Evolutionary conservation across 2,888 invertebrate genomes (phyloP).

Genomic region (Drepanosiphum platanoidis): DNA sequence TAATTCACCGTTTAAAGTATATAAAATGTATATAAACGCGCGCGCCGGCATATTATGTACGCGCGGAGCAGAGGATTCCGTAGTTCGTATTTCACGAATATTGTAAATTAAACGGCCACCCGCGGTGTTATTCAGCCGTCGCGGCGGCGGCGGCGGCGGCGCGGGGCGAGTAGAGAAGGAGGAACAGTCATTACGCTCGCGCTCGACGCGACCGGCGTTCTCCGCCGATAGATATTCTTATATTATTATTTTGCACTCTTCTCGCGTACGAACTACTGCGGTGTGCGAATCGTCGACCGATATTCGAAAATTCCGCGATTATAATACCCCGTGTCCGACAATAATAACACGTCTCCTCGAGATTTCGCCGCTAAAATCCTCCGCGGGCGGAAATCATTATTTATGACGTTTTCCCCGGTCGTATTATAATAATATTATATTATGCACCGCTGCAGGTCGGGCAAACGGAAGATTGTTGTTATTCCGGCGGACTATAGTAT

Average conservation of each 20-base stretch:
- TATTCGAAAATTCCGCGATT: not conserved
- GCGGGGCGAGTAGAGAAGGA: not conserved
- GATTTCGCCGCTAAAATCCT: not conserved
- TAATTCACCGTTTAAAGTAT: conserved; percentile 57
- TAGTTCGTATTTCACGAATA: conserved; percentile 43
- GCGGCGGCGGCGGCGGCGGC: not conserved
- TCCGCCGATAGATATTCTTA: too few species aligned
- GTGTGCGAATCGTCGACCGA: not conserved
- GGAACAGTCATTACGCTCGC: conserved; percentile 32
- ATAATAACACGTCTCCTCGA: not conserved
- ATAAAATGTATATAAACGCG: conserved; percentile 2
- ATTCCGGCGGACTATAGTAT: too few species aligned
- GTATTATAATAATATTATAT: too few species aligned
- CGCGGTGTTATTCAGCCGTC: conserved; percentile 36
- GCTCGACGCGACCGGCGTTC: not conserved
- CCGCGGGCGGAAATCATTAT: not conserved
- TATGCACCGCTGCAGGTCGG: too few species aligned
- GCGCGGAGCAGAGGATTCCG: conserved; percentile 2
- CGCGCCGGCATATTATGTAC: not conserved
- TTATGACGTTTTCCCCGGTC: too few species aligned
- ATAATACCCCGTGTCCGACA: not conserved
- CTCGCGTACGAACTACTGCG: too few species aligned
- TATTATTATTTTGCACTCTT: too few species aligned
- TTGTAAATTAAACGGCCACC: conserved; percentile 61
- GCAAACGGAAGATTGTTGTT: too few species aligned